Conservation (phyloP, 2,888 invertebrate species). For the Aelia acuminata region DNA sequence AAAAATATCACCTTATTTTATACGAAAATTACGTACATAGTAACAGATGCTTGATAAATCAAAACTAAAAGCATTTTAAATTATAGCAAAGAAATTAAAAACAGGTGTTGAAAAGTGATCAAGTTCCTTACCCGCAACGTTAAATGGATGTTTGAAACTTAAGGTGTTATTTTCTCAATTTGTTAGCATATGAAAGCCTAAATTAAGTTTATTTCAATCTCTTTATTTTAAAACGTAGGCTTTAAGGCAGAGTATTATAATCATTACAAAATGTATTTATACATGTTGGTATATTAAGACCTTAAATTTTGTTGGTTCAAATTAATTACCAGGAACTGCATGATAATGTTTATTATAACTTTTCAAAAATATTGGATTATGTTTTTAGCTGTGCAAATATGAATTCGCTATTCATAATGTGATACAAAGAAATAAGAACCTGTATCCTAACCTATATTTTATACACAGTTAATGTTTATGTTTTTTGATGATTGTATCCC, state of each 20-base stretch:
- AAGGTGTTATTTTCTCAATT: background rate
- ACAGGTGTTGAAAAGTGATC: background rate
- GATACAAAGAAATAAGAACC: background rate
- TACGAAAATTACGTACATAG: too few species aligned
- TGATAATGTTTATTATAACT: background rate
- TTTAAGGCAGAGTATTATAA: background rate
- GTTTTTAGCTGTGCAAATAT: background rate
- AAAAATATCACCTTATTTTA: too few species aligned
- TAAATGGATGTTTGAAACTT: background rate
- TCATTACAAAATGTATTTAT: background rate
- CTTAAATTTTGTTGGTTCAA: background rate
- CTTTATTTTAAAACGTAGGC: background rate
- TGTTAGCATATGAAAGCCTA: background rate
- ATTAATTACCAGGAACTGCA: background rate
- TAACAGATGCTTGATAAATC: too few species aligned
- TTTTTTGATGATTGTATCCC: background rate
- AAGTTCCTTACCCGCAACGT: background rate
- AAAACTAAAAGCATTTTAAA: too few species aligned
- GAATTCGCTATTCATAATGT: background rate
- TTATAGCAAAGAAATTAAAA: too few species aligned
- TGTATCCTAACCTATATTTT: background rate
- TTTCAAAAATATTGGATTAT: background rate
- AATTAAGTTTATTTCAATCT: background rate
- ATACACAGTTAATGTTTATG: background rate
- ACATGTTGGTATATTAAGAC: background rate